These are phyloP conservation scores for Myotis findleyi DNA, from an alignment of 2,797 vertebrate genomes.

Conservation along the genomic window DNA sequence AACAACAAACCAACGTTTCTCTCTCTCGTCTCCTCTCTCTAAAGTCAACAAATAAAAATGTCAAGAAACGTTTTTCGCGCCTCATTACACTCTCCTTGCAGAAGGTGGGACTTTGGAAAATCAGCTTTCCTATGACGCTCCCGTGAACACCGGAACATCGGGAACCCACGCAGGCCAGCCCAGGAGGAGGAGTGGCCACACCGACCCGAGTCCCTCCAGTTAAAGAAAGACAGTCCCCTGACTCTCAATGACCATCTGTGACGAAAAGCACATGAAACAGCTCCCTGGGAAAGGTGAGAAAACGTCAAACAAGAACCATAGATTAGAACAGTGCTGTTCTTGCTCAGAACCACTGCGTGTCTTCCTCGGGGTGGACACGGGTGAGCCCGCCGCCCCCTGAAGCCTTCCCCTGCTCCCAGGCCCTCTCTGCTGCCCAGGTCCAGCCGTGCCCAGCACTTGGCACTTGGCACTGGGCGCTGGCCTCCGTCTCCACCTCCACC, in stretches of 20 bases:
- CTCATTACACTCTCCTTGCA: background rate
- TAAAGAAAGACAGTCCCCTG: background rate
- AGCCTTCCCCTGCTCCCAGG: rapidly evolving
- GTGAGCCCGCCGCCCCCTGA: rapidly evolving
- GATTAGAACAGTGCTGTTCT: background rate
- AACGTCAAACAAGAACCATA: background rate
- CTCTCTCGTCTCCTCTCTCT: background rate
- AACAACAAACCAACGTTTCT: background rate
- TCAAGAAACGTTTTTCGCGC: background rate
- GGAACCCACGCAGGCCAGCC: background rate
- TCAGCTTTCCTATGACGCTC: background rate
- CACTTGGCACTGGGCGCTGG: background rate
- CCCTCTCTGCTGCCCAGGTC: background rate
- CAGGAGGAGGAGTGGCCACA: background rate
- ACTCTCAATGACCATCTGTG: background rate
- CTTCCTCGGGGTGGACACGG: background rate
- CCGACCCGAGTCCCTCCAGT: background rate
- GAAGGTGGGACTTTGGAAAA: background rate
- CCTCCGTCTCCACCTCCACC: background rate
- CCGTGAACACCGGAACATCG: background rate
- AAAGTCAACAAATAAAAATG: background rate
- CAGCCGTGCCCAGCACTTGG: too few relatives aligned
- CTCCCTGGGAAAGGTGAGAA: background rate
- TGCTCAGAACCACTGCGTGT: background rate
- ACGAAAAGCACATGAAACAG: background rate